These are phyloP conservation scores for Cantharis nigra DNA, from an alignment of 2,888 invertebrate species.

Conservation along the genomic window DNA sequence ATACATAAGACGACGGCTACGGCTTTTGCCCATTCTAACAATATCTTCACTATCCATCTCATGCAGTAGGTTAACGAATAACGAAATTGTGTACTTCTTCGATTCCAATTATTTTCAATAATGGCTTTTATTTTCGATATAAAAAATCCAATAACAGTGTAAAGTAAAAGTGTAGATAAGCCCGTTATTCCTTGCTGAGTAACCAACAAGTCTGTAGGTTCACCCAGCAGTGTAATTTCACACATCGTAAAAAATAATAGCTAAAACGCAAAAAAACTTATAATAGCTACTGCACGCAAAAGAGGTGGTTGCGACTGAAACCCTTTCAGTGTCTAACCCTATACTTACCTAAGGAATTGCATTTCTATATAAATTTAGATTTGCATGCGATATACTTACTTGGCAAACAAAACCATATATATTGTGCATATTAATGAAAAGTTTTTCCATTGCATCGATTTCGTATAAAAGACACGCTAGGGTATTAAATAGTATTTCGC, in stretches of 20 bases:
- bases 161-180: constrained; percentile 51
- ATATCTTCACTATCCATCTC: constrained; percentile 62
- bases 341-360: not conserved
- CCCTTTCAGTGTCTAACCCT: not conserved
- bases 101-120: constrained; percentile 36
- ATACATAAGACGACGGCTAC: constrained; percentile 64
- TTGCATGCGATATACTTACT: constrained; percentile 37
- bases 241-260: constrained; percentile 50
- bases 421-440: constrained; percentile 48
- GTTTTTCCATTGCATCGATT: constrained; percentile 48
- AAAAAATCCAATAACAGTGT: constrained; percentile 52
- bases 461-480: constrained; percentile 40
- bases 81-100: not conserved
- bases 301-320: not conserved
- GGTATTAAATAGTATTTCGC: not conserved
- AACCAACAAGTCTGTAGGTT: constrained; percentile 30
- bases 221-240: constrained; percentile 40
- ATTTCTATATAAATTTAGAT: not conserved
- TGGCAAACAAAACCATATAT: constrained; percentile 51
- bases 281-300: not conserved
- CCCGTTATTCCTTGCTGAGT: constrained; percentile 44
- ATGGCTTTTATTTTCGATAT: constrained; percentile 48
- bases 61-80: constrained; percentile 33
- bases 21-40: constrained; percentile 79
- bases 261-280: constrained; percentile 34